These are phyloP conservation scores for Chrysomallon squamiferum DNA, from an alignment of 1,140 invertebrate species.

Conservation along the genomic window DNA sequence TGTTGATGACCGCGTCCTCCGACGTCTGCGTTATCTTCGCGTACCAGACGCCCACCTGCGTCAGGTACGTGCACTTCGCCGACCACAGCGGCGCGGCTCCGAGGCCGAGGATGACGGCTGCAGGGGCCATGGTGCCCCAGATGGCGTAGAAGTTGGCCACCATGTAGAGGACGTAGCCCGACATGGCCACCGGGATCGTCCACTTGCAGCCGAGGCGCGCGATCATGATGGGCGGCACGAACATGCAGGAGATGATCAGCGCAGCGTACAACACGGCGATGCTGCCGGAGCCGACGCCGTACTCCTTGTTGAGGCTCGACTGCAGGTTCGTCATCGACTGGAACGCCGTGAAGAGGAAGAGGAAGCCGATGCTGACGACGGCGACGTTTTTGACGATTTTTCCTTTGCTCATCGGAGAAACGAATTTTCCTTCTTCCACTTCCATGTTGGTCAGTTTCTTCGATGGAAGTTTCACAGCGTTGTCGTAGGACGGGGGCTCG, in stretches of 20 bases:
- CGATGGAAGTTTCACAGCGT: not conserved
- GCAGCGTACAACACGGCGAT: constrained; percentile 73
- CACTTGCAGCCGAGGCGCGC: constrained; percentile 88
- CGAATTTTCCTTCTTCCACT: not conserved
- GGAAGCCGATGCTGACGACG: constrained; percentile 51
- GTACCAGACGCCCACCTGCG: constrained; percentile 84
- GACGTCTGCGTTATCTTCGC: constrained; percentile 67
- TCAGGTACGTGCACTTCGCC: constrained; percentile 93
- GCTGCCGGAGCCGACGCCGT: constrained; percentile 45
- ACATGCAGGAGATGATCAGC: constrained; percentile 89
- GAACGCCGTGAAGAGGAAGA: constrained; percentile 58
- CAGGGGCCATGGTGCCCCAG: constrained; percentile 85
- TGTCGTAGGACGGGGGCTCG: not conserved
- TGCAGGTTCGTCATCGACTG: constrained; percentile 56
- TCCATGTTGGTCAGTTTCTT: not conserved
- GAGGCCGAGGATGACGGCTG: constrained; percentile 83
- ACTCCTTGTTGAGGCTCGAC: constrained; percentile 55
- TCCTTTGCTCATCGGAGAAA: constrained; percentile 29
- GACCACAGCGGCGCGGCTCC: constrained; percentile 96
- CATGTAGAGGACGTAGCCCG: constrained; percentile 93
- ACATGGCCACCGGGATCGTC: constrained; percentile 89
- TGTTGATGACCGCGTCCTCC: constrained; percentile 87
- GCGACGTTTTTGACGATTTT: constrained; percentile 53
- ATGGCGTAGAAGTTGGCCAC: constrained; percentile 83
- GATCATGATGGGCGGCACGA: constrained; percentile 77